Percentiles rank a stretch among this genome's conserved stretches.
Conservation (phyloP, 2,113 vertebrate genomes). For the Galeopterus variegatus region DNA sequence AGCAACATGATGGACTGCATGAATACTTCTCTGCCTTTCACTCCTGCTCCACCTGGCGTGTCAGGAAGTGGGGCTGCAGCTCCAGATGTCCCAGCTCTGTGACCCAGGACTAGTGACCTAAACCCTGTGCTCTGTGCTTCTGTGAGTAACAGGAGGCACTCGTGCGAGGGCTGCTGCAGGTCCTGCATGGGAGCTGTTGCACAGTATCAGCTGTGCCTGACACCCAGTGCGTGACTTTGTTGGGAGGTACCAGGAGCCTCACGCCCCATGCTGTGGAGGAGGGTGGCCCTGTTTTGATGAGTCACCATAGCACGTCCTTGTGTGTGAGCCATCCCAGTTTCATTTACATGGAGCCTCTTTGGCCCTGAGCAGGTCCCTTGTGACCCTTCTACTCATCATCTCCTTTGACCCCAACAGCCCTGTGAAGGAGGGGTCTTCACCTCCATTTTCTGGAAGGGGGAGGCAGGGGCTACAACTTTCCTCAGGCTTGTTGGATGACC, state of each 20-base stretch:
- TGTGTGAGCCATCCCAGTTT: fast-evolving
- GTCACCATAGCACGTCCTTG: background rate
- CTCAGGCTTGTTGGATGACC: background rate
- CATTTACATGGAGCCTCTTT: background rate
- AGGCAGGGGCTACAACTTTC: background rate
- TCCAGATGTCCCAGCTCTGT: background rate
- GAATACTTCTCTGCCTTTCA: background rate
- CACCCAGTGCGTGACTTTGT: fast-evolving
- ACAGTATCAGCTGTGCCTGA: background rate
- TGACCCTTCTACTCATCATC: background rate
- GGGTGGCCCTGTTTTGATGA: background rate
- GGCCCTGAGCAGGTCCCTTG: background rate
- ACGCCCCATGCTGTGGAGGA: background rate
- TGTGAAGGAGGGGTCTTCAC: background rate
- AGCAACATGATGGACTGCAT: fast-evolving
- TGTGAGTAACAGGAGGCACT: fast-evolving
- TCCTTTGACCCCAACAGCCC: background rate
- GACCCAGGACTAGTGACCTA: background rate
- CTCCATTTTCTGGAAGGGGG: background rate
- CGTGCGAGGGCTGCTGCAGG: background rate
- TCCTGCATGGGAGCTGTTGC: fast-evolving
- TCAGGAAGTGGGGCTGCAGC: background rate
- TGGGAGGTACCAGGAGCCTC: background rate
- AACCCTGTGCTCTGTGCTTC: background rate
- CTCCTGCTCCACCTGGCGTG: background rate